Evolutionary conservation across 2,113 vertebrate species (phyloP), one percentile per base, ranked within the genome.

Genomic region (Eulacestoma nigropectus): DNA sequence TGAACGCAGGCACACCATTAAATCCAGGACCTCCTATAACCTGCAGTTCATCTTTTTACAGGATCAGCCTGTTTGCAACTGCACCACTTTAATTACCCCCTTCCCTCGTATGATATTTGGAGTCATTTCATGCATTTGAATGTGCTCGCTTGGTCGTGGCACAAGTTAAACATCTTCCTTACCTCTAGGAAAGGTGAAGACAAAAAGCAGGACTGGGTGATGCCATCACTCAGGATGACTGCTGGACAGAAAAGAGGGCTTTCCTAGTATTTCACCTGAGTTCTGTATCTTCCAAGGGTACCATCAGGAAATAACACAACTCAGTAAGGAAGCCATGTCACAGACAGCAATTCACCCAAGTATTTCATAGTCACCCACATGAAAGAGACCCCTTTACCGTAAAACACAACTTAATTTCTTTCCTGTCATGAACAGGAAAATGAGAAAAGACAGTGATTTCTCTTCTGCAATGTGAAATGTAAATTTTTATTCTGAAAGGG

Each of bases 11-110:
- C 79, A 83, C n/a, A 29, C 79, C 83, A 94, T 95, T 95, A 87
- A 87, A 95, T 9, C 72, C 73, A 84, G 64, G 59, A 89, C 52
- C 83, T 88, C 55, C 76, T 78, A 21, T 7, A 84, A 93, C 59
- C 85, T 53, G 44, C n/a, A 60, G 72, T 49, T 68, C 68, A 86
- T 81, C 76, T 81, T 91, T 87, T 80, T 89, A 56, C 53, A 42
- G 83, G 47, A 90, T 57, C 44, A 39, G 46, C 47, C 63, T 44
- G 33, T 65, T 63, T 62, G 46, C 15, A 33, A 62, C 67, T 30
- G 35, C 91, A 80, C 35, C 42, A 50, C n/a, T 46, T 60, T 78
- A 80, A 84, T 74, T 74, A 37, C 21, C 85, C 59, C 30, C 29
- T 79, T 65, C 53, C 37, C 55, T 85, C 29, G 8, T 60, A 84